phyloP scores from a whole-genome alignment of 2,888 invertebrate species.

The Andrena dorsata region DNA sequence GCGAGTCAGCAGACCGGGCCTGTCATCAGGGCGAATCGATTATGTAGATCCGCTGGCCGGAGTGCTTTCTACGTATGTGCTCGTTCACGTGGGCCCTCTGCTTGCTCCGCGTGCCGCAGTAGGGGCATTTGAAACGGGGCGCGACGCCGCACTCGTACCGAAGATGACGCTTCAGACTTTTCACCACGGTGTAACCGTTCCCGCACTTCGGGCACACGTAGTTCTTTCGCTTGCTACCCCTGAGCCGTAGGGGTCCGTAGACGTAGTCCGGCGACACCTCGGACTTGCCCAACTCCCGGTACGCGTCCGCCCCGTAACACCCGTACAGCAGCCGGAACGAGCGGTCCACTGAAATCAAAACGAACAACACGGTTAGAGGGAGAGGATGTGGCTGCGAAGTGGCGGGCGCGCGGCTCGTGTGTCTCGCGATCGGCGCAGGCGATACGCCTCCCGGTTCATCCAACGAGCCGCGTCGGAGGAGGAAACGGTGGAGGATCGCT shows the following conservation, averaged over 20 bases:
- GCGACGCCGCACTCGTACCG: slow-evolving; percentile 82
- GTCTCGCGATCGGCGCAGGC: not conserved
- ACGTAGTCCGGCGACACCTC: slow-evolving; percentile 60
- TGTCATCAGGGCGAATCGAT: slow-evolving; percentile 73
- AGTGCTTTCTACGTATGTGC: slow-evolving; percentile 81
- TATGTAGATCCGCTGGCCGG: slow-evolving; percentile 76
- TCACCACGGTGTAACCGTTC: slow-evolving; percentile 87
- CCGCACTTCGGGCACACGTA: slow-evolving; percentile 86
- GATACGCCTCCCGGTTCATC: slow-evolving; percentile 1
- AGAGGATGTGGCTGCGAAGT: not conserved
- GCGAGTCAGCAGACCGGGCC: not conserved
- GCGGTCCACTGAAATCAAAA: slow-evolving; percentile 73
- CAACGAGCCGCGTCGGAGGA: no score
- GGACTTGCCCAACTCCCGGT: slow-evolving; percentile 44
- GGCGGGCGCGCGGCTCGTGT: not conserved
- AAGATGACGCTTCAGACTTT: slow-evolving; percentile 86
- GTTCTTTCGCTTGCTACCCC: slow-evolving; percentile 57
- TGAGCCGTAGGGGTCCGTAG: slow-evolving; percentile 49
- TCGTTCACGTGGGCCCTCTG: slow-evolving; percentile 81
- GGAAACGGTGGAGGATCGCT: slow-evolving; percentile 4
- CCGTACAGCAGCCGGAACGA: slow-evolving; percentile 63
- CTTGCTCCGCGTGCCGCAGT: slow-evolving; percentile 80
- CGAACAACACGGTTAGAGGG: slow-evolving; percentile 57
- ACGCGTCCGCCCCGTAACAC: slow-evolving; percentile 58
- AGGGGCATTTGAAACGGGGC: slow-evolving; percentile 82